These are phyloP conservation scores for Muscidifurax raptorellus DNA, from an alignment of 1,140 invertebrate genomes.

Conservation along the genomic window DNA sequence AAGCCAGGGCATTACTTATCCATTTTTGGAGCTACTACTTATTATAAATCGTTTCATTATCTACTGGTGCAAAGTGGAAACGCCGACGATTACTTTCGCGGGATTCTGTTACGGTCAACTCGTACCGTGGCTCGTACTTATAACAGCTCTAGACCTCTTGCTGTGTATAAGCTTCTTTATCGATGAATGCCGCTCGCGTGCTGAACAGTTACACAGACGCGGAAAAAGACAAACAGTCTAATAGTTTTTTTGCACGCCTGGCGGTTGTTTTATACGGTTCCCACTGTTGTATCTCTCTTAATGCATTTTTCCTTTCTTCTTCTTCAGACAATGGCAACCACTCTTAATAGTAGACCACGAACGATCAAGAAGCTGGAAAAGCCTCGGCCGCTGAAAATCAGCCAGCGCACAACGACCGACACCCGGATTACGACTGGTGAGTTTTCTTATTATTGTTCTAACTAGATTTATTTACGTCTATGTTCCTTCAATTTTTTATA, in stretches of 20 bases:
- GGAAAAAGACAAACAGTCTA: background rate
- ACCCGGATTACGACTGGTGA: slow-evolving; percentile 72
- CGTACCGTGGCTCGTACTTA: too few species aligned
- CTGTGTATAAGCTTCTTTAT: background rate
- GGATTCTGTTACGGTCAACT: background rate
- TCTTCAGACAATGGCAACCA: slow-evolving; percentile 66
- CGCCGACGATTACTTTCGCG: background rate
- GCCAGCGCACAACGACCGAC: slow-evolving; percentile 71
- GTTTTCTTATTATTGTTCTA: slow-evolving; percentile 36
- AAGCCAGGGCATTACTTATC: background rate
- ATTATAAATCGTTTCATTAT: background rate
- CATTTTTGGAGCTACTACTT: background rate
- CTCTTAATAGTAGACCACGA: slow-evolving; percentile 68
- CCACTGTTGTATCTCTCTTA: background rate
- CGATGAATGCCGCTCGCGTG: background rate
- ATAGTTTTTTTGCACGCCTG: background rate
- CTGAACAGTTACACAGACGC: background rate
- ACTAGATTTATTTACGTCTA: background rate
- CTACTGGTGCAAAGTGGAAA: background rate
- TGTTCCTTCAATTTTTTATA: slow-evolving; percentile 57
- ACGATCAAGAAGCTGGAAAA: slow-evolving; percentile 84
- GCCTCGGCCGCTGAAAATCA: slow-evolving; percentile 81
- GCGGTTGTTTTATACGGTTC: background rate
- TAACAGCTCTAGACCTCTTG: too few species aligned
- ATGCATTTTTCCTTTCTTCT: background rate